phyloP scores from a whole-genome alignment of 2,113 vertebrate species.

The Sphyrna mokarran region DNA sequence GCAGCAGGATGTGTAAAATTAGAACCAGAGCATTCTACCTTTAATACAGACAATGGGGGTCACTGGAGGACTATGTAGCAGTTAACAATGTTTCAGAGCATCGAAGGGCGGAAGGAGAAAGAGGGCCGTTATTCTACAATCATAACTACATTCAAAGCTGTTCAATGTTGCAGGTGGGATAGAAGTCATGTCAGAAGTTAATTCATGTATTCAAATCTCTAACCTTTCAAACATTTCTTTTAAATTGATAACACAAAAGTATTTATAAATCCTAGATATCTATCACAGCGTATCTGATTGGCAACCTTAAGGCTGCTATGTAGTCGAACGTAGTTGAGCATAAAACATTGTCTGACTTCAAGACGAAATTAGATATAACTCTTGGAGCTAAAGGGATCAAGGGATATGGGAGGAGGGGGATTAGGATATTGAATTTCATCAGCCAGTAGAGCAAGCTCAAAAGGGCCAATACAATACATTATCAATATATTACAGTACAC shows the following conservation, averaged over 20 bases:
- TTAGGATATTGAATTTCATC: too few relatives aligned
- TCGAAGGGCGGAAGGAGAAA: neutral
- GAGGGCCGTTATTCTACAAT: neutral
- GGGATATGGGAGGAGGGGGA: too few relatives aligned
- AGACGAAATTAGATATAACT: too few relatives aligned
- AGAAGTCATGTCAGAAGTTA: neutral
- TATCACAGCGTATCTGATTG: neutral
- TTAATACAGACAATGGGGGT: neutral
- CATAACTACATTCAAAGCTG: too few relatives aligned
- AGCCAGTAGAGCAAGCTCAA: too few relatives aligned
- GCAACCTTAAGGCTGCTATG: neutral
- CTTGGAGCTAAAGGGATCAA: too few relatives aligned
- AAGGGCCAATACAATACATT: too few relatives aligned
- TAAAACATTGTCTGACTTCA: too few relatives aligned
- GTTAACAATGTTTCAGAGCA: neutral
- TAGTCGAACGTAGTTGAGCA: too few relatives aligned
- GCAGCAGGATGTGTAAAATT: neutral
- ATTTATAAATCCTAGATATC: neutral
- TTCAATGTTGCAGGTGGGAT: neutral
- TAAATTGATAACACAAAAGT: neutral
- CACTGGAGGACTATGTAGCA: neutral
- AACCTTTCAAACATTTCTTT: neutral
- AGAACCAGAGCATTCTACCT: neutral
- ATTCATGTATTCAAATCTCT: neutral
- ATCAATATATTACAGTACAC: too few relatives aligned